Evolutionary conservation across 2,797 vertebrate species (phyloP), one percentile per base, ranked within the genome.

Genomic region (Toxotes lorentzi): DNA sequence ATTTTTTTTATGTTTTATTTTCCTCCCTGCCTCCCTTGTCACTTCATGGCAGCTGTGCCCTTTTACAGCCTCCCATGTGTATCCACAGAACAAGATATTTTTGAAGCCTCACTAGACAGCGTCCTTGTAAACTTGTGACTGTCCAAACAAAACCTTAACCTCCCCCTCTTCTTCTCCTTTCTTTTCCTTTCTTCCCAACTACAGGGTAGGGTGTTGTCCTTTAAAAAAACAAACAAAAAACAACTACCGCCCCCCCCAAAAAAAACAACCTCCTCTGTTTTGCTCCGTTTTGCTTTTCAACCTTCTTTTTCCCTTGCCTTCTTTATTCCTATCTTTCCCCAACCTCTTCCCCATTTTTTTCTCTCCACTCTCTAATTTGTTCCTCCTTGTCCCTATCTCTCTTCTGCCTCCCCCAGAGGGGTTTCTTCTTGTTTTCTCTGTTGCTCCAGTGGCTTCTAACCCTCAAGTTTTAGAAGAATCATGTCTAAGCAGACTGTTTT

Each of bases 371-470:
- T 60, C 38, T 71, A 47, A 77, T 85, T 73, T 53, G 45, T 40
- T 69, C 17, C n/a, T 35, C 40, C 14, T 7, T 11, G 1, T 43
- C n/a, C 4, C 16, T 24, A 1, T 45, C 17, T 64, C 72, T 23
- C n/a, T 24, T 63, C 38, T 21, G 24, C 35, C 1, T 45, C 66
- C 77, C 79, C 81, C 77, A 4, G 11, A 73, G 63, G 83, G 78
- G 61, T 47, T 61, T 38, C 13, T n/a, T 67, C 40, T 62, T 64
- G 50, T 74, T 76, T 62, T 63, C 71, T 40, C 75, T 61, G 77
- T 54, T 79, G 78, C 82, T 82, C 63, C 72, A 73, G 34, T 70
- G 24, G 24, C 73, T 85, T 63, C 63, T 58, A 75, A 68, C 66
- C 78, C 72, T 53, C 27, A 41, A 69, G 60, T 81, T 81, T 75